Evolutionary conservation across 2,888 invertebrate species (phyloP).

Genomic region (Toxonevra muliebris): DNA sequence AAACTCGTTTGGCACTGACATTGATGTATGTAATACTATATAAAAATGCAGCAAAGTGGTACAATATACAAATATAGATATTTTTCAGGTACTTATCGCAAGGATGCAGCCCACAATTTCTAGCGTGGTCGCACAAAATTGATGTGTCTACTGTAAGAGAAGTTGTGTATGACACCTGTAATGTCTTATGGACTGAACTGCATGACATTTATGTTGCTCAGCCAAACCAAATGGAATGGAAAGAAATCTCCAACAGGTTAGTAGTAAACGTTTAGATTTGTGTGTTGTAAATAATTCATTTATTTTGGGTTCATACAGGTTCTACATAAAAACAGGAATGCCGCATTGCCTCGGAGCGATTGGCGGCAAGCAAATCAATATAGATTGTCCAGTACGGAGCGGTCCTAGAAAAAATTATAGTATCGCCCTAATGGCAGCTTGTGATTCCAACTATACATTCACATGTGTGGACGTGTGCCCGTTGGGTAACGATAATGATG

Average conservation of each 20-base stretch:
- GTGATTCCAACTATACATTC: conserved; percentile 8
- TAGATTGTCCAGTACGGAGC: background rate
- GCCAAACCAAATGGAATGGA: background rate
- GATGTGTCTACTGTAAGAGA: background rate
- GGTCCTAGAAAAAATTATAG: conserved; percentile 12
- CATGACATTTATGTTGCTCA: conserved; percentile 1
- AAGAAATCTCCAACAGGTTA: conserved; percentile 3
- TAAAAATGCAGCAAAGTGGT: background rate
- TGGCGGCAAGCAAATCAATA: conserved; percentile 13
- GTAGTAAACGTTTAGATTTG: background rate
- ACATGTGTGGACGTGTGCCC: conserved; percentile 1
- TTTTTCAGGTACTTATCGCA: background rate
- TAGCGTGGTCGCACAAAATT: conserved; percentile 12
- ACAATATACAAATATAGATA: background rate
- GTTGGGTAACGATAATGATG: background rate
- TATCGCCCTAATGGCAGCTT: conserved; percentile 7
- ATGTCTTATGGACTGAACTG: conserved; percentile 3
- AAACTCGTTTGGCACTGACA: conserved; percentile 1
- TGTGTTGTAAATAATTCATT: background rate
- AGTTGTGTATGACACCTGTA: conserved; percentile 13
- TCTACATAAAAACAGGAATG: conserved; percentile 12
- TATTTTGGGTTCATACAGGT: conserved; percentile 2
- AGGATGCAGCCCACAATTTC: background rate
- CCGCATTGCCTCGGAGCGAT: conserved; percentile 11
- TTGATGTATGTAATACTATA: conserved; percentile 1